A percentile compares a stretch with the other conserved stretches of the same genome.
Evolutionary conservation across 2,888 invertebrate species (phyloP).

Genomic region (Caenorhabditis panamensis): DNA sequence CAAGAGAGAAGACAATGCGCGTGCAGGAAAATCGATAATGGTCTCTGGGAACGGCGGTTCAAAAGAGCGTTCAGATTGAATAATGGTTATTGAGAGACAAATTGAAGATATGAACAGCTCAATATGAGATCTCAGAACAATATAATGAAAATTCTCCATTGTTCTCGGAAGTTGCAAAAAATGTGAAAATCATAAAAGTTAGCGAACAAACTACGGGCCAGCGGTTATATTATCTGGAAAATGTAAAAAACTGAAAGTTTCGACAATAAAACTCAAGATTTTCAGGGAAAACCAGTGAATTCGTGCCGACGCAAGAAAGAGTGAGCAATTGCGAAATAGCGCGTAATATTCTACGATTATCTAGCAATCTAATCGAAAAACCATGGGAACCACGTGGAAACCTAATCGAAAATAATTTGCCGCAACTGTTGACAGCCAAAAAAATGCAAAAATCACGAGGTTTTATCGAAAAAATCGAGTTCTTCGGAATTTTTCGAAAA

Average conservation of each 20-base stretch:
- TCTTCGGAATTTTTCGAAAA: not conserved
- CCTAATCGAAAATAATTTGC: not conserved
- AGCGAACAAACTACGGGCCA: no score
- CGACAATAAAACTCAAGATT: not conserved
- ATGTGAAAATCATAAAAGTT: no score
- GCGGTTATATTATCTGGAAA: no score
- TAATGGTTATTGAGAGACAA: no score
- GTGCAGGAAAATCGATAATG: no score
- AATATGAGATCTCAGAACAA: no score
- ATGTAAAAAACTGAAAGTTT: not conserved
- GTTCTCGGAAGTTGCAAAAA: no score
- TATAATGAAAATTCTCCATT: no score
- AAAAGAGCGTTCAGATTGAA: no score
- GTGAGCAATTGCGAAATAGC: not conserved
- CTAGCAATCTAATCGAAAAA: not conserved
- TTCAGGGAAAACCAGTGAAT: not conserved
- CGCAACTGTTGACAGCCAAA: not conserved
- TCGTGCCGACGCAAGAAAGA: not conserved
- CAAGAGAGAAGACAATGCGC: no score
- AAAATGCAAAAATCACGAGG: conserved; percentile 12
- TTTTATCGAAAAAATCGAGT: conserved; percentile 2
- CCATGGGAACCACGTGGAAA: not conserved
- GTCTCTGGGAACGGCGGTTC: no score
- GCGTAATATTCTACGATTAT: not conserved
- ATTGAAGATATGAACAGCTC: no score